Evolutionary conservation across 2,888 invertebrate genomes (phyloP), one percentile per base, ranked within the genome.

Genomic region (Ormyrus labotus): DNA sequence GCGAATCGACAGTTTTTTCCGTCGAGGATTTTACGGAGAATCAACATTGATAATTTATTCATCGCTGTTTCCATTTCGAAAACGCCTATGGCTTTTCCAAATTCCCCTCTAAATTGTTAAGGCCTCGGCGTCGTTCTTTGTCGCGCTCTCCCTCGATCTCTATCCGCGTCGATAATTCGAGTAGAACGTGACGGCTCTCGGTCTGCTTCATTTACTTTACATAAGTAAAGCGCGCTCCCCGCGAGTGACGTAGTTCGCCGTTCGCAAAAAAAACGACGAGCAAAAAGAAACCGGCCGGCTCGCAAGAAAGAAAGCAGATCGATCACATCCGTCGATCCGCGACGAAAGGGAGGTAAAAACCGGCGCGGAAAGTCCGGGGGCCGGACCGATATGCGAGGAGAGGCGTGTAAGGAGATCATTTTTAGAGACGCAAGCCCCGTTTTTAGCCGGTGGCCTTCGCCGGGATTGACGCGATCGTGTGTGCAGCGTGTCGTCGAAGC

Each of bases 201-300:
- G n/a, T 55, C 11, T 34, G 53, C 72, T 72, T 57, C 79, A 69
- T 74, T 79, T 74, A 34, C 63, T 64, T 79, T 79, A 69, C 51
- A 67, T 72, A 72, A 72, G 53, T 13, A 19, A 71, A 71, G 19
- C 48, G 47, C 61, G 60, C 50, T 50, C 10, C 53, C 63, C 51
- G 8, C 7, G 34, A 47, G 45, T 8, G 8, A 34, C 34, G 34
- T 34, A 53, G 34, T 68, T 68, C 34, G 11, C 11, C 34, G 34
- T 3, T 34, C 34, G 34, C 34, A 34, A 34, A 34, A 34, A 45
- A 45, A 53, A 13, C 45, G 63, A 2, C 11, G 6, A 60, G 13
- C 6, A 64, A 64, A 75, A 61, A 75, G 47, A 45, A 7, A 5
- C 45, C 13, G 10, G 6, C 45, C 13, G 34, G 5, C 9, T 11